Evolutionary conservation across 2,888 invertebrate species (phyloP).

Genomic region (Ligdia adustata): DNA sequence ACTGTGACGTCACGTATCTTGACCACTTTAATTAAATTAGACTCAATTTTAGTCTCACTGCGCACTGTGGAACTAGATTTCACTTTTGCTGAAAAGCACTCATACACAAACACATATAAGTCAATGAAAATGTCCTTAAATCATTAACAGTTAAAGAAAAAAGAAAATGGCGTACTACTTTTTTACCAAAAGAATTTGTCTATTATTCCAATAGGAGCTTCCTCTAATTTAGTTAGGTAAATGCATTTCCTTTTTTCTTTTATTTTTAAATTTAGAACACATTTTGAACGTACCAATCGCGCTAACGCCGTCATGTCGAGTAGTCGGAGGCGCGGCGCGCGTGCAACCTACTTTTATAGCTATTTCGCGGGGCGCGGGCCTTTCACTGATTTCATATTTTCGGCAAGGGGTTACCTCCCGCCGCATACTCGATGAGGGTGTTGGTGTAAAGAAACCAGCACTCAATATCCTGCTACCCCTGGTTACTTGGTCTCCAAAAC

Average conservation of each 20-base stretch:
- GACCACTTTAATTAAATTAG: constrained; percentile 20
- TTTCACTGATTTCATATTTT: constrained; percentile 65
- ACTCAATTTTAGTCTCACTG: constrained; percentile 19
- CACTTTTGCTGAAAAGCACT: constrained; percentile 13
- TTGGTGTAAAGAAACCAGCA: no score
- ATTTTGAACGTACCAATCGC: constrained; percentile 71
- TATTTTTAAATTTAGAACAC: constrained; percentile 46
- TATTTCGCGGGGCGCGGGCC: constrained; percentile 57
- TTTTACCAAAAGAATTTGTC: no score
- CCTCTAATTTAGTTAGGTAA: no score
- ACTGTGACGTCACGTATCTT: constrained; percentile 48
- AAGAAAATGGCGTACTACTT: no score
- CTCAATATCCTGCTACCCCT: neutral
- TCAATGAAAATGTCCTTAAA: neutral
- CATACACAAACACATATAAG: neutral
- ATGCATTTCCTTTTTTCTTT: constrained; percentile 19
- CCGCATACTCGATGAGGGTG: no score
- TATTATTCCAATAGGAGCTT: no score
- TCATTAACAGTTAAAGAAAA: neutral
- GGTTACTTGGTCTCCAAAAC: no score
- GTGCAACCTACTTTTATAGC: constrained; percentile 70
- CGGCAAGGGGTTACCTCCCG: constrained; percentile 55
- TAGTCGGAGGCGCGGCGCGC: constrained; percentile 74
- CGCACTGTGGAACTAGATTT: constrained; percentile 3
- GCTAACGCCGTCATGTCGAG: constrained; percentile 71